phyloP scores from a whole-genome alignment of 2,797 vertebrate genomes.

The Chrosomus eos region DNA sequence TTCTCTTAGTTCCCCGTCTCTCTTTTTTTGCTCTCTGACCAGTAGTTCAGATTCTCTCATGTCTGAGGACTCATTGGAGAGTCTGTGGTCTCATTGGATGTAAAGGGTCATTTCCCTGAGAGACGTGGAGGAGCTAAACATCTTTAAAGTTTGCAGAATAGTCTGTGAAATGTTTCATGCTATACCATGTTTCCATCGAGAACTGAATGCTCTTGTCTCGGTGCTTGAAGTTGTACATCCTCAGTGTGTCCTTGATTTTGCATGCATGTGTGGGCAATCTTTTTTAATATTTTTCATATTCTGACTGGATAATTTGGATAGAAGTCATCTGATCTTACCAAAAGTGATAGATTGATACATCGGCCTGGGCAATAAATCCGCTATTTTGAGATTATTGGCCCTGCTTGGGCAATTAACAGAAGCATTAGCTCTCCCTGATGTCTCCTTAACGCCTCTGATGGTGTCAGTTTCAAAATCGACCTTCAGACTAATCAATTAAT shows the following conservation, averaged over 20 bases:
- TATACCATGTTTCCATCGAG: neutral
- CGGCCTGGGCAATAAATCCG: neutral
- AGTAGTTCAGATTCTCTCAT: constrained; percentile 33
- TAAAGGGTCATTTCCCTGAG: constrained; percentile 14
- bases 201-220: neutral
- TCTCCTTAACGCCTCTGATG: constrained; percentile 3
- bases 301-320: neutral
- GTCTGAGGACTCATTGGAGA: constrained; percentile 34
- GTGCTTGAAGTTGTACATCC: neutral
- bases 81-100: constrained; percentile 31
- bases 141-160: constrained; percentile 6
- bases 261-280: too few species aligned
- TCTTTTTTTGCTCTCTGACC: constrained; percentile 42
- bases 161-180: neutral
- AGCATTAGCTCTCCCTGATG: neutral
- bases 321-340: neutral
- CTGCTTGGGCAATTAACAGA: constrained; percentile 7
- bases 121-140: constrained; percentile 6
- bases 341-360: neutral
- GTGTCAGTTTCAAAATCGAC: constrained; percentile 2
- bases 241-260: constrained; percentile 1
- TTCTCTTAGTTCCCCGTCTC: constrained; percentile 29
- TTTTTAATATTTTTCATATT: neutral
- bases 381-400: constrained; percentile 27
- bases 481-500: constrained; percentile 2